Evolutionary conservation across 2,797 vertebrate species (phyloP).

Genomic region (Phataginus tetradactyla): DNA sequence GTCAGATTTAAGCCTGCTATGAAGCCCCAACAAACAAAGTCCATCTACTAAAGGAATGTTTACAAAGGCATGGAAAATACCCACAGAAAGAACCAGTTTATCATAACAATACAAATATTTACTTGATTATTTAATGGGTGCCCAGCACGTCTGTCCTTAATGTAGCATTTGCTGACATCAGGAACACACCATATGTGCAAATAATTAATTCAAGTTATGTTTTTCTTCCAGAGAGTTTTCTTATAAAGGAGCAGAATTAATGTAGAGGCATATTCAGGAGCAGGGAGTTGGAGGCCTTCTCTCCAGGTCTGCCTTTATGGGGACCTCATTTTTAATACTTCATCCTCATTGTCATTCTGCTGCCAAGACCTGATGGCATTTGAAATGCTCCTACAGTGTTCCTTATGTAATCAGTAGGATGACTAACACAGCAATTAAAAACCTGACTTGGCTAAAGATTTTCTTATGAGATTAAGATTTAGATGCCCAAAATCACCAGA

Average conservation of each 20-base stretch:
- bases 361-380: slow-evolving; percentile 83
- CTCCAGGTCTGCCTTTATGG: slow-evolving; percentile 75
- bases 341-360: slow-evolving; percentile 83
- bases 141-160: slow-evolving; percentile 88
- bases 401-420: slow-evolving; percentile 86
- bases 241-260: slow-evolving; percentile 84
- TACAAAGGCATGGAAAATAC: slow-evolving; percentile 81
- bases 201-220: slow-evolving; percentile 88
- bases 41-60: slow-evolving; percentile 81
- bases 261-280: slow-evolving; percentile 79
- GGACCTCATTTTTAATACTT: slow-evolving; percentile 76
- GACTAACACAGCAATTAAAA: slow-evolving; percentile 84
- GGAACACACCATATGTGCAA: slow-evolving; percentile 86
- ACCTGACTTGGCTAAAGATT: slow-evolving; percentile 82
- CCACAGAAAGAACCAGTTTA: slow-evolving; percentile 84
- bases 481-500: slow-evolving; percentile 58
- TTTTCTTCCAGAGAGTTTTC: slow-evolving; percentile 83
- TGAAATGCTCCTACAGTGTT: slow-evolving; percentile 81
- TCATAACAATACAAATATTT: slow-evolving; percentile 89
- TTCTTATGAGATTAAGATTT: slow-evolving; percentile 67
- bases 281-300: slow-evolving; percentile 73
- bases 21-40: slow-evolving; percentile 61
- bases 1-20: slow-evolving; percentile 81
- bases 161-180: slow-evolving; percentile 87
- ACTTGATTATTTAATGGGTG: slow-evolving; percentile 87